Conservation (phyloP, 2,888 invertebrate species). For the Taenaris catops region DNA sequence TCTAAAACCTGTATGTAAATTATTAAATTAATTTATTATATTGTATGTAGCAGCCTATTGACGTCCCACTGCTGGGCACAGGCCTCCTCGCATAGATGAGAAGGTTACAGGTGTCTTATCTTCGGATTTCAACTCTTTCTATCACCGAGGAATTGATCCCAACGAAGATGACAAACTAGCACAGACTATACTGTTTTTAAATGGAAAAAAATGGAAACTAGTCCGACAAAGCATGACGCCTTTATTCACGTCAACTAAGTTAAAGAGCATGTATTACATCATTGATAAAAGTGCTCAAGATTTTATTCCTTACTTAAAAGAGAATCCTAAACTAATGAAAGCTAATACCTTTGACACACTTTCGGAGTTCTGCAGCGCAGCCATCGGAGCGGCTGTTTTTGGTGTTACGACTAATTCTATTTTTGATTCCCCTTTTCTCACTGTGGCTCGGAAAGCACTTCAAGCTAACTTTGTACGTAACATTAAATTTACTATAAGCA, state of each 20-base stretch:
- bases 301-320: slow-evolving; percentile 32
- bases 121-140: slow-evolving; percentile 31
- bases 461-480: slow-evolving; percentile 18
- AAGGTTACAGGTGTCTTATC: too few species aligned
- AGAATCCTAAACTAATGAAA: slow-evolving; percentile 34
- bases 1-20: too few species aligned
- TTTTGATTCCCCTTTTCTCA: slow-evolving; percentile 39
- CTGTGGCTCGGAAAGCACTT: slow-evolving; percentile 26
- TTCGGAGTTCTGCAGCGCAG: slow-evolving; percentile 30
- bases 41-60: too few species aligned
- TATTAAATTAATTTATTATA: too few species aligned
- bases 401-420: slow-evolving; percentile 40
- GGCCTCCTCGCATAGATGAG: too few species aligned
- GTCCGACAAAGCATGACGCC: slow-evolving; percentile 40
- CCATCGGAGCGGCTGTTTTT: slow-evolving; percentile 44
- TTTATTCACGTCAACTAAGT: slow-evolving; percentile 37
- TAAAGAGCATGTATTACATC: slow-evolving; percentile 40
- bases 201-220: slow-evolving; percentile 34
- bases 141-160: slow-evolving; percentile 27
- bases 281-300: slow-evolving; percentile 35
- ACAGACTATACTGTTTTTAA: slow-evolving; percentile 30
- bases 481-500: slow-evolving; percentile 25
- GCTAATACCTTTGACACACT: slow-evolving; percentile 26
- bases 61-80: too few species aligned
- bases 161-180: slow-evolving; percentile 26